These are phyloP conservation scores for Dendronephthya gigantea DNA, from an alignment of 64 coral and sea anemone species.

Conservation along the genomic window DNA sequence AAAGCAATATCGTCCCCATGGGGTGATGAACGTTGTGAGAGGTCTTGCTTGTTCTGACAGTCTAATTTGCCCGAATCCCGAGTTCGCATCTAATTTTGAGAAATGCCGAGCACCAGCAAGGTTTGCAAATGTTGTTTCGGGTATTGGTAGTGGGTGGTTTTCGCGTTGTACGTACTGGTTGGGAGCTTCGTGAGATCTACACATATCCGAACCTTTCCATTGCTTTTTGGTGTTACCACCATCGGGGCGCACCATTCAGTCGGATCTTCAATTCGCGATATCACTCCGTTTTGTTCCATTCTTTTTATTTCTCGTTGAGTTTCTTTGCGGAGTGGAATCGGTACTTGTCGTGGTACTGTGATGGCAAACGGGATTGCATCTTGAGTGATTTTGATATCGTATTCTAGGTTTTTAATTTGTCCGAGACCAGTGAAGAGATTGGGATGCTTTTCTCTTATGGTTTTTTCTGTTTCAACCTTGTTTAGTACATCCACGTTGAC, in stretches of 20 bases:
- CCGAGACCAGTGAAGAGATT: conserved; percentile 40
- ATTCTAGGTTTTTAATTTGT: conserved; percentile 41
- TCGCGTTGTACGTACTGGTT: neutral
- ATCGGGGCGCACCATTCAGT: neutral
- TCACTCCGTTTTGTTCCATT: conserved; percentile 20
- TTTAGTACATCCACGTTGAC: neutral
- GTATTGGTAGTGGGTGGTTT: neutral
- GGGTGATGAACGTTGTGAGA: conserved; percentile 39
- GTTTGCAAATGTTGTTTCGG: neutral
- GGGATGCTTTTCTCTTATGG: conserved; percentile 22
- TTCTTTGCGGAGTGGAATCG: conserved; percentile 33
- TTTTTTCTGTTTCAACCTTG: conserved; percentile 7
- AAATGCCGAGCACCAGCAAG: neutral
- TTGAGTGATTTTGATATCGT: conserved; percentile 34
- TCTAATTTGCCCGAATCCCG: conserved; percentile 26
- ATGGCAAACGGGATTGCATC: conserved; percentile 30
- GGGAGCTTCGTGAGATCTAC: neutral
- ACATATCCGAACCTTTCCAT: neutral
- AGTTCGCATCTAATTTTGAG: neutral
- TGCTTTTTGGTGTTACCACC: neutral
- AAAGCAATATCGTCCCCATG: neutral
- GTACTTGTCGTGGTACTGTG: conserved; percentile 47
- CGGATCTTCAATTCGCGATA: neutral
- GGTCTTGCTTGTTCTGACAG: conserved; percentile 14
- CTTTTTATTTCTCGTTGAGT: neutral